Conservation (phyloP, 2,888 invertebrate genomes). For the Leistus spinibarbis region DNA sequence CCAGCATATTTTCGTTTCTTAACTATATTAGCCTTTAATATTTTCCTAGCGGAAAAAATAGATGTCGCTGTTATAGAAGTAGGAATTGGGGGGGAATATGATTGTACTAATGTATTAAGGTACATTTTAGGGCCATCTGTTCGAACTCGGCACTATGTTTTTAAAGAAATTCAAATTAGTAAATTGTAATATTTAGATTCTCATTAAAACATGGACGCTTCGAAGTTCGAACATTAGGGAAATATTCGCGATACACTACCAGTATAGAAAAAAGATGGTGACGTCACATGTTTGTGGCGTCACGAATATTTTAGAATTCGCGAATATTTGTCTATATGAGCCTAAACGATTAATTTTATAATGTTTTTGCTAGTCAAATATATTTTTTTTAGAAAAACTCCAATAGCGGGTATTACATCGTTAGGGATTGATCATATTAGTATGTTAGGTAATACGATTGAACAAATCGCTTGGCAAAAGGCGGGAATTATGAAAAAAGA, state of each 20-base stretch:
- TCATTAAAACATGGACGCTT: no score
- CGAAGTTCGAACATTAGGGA: no score
- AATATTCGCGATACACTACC: neutral
- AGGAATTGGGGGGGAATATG: constrained; percentile 94
- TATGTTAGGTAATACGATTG: constrained; percentile 79
- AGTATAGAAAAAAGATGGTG: neutral
- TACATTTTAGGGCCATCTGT: constrained; percentile 53
- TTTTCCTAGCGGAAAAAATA: constrained; percentile 83
- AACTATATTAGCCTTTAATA: constrained; percentile 87
- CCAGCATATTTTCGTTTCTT: constrained; percentile 95
- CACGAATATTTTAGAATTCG: no score
- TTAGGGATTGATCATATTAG: constrained; percentile 89
- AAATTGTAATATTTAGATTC: no score
- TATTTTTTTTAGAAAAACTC: constrained; percentile 67
- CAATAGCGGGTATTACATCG: constrained; percentile 88
- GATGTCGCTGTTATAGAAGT: constrained; percentile 96
- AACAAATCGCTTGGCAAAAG: constrained; percentile 93
- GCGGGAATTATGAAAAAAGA: constrained; percentile 90
- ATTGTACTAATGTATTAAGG: constrained; percentile 92
- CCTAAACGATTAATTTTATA: constrained; percentile 20
- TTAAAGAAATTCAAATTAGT: no score
- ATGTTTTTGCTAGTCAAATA: constrained; percentile 21
- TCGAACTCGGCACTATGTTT: no score
- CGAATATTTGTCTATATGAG: constrained; percentile 28
- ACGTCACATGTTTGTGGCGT: no score